A percentile compares a stretch with the other conserved stretches of the same genome.
These are phyloP conservation scores for Choloepus hoffmanni DNA, from an alignment of 2,113 vertebrate genomes.

Conservation along the genomic window DNA sequence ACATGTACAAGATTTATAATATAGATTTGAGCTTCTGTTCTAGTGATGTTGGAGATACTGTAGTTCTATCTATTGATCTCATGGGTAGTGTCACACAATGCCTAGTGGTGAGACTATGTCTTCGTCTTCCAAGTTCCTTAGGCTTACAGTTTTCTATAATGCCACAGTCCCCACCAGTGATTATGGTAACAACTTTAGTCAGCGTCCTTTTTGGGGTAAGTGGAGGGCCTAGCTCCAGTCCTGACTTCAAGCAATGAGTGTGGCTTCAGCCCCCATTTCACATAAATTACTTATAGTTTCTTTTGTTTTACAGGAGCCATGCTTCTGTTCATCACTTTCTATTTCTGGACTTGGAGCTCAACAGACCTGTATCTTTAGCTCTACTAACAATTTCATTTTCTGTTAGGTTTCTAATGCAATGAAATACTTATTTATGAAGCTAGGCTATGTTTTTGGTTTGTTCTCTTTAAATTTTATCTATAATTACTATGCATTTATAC, in stretches of 20 bases:
- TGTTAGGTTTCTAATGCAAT: not conserved
- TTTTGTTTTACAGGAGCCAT: too few relatives aligned
- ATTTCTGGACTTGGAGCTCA: not conserved
- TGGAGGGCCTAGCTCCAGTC: not conserved
- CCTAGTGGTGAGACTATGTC: not conserved
- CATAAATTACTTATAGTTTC: too few relatives aligned
- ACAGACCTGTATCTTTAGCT: not conserved
- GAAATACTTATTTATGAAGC: not conserved
- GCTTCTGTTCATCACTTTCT: not conserved
- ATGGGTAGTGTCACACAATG: not conserved
- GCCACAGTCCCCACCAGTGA: not conserved
- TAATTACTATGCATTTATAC: not conserved
- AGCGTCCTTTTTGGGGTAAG: not conserved
- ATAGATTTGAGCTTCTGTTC: not conserved
- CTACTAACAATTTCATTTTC: not conserved
- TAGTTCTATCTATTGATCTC: not conserved
- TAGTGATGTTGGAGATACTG: not conserved
- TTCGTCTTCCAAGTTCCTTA: not conserved
- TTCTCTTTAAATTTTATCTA: not conserved
- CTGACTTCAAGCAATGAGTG: too few relatives aligned
- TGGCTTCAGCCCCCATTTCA: not conserved
- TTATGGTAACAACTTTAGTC: not conserved
- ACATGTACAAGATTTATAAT: not conserved
- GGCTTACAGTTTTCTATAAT: not conserved
- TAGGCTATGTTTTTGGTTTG: not conserved